Conservation (phyloP, 2,888 invertebrate genomes). For the Dasypolia templi region DNA sequence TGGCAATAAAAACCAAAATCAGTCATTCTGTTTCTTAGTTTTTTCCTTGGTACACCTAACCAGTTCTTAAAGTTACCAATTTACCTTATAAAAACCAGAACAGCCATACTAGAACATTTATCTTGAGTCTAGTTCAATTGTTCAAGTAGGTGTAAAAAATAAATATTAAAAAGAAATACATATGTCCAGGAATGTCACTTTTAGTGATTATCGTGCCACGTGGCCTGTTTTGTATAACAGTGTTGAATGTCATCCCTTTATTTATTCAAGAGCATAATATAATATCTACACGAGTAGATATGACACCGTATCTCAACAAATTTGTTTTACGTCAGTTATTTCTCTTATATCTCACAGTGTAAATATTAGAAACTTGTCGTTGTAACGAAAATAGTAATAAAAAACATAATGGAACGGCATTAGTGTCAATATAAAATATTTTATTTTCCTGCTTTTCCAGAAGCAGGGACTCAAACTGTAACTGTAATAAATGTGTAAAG, state of each 20-base stretch:
- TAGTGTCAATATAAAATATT: constrained; percentile 27
- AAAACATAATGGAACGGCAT: constrained; percentile 23
- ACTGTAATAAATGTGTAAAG: too few species aligned
- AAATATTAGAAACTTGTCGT: constrained; percentile 38
- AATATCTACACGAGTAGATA: constrained; percentile 1
- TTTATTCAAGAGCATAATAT: constrained; percentile 35
- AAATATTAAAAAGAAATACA: neutral
- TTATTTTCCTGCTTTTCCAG: constrained; percentile 41
- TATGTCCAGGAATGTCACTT: neutral
- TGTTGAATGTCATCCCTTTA: constrained; percentile 23
- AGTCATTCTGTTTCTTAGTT: neutral
- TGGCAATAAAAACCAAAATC: neutral
- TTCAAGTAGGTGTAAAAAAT: neutral
- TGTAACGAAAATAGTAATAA: constrained; percentile 20
- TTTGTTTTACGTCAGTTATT: constrained; percentile 35
- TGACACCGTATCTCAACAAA: constrained; percentile 35
- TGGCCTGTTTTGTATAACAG: constrained; percentile 8
- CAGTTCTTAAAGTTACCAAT: neutral
- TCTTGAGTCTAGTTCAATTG: neutral
- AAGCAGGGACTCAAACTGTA: too few species aligned
- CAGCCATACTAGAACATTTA: neutral
- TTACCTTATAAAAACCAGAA: neutral
- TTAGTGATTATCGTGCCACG: constrained; percentile 16
- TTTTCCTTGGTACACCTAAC: neutral
- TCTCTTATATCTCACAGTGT: constrained; percentile 18